phyloP scores from a whole-genome alignment of 2,888 invertebrate species.

The Norana najaformis region DNA sequence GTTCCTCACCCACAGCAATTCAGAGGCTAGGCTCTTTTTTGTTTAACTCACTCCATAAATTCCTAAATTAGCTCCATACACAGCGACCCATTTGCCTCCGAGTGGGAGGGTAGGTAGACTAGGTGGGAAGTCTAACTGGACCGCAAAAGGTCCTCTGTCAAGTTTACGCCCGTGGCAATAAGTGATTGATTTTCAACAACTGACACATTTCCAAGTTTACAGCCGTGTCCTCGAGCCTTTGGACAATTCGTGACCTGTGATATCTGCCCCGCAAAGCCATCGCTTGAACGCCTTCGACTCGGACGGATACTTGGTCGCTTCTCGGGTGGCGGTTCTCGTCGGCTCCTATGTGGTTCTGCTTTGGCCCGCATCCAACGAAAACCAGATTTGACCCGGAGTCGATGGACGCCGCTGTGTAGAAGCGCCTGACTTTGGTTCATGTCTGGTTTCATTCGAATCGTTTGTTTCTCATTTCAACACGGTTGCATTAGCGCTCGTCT shows the following conservation, averaged over 20 bases:
- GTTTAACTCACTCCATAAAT: too few relatives aligned
- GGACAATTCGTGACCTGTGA: not conserved
- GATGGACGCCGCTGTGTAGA: not conserved
- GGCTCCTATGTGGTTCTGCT: not conserved
- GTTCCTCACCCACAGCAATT: too few relatives aligned
- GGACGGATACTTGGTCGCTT: not conserved
- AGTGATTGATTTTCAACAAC: not conserved
- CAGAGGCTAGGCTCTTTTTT: too few relatives aligned
- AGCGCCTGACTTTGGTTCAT: not conserved
- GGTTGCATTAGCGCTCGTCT: not conserved
- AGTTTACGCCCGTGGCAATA: not conserved
- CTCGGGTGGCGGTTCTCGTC: not conserved
- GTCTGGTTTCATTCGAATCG: not conserved
- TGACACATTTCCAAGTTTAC: not conserved
- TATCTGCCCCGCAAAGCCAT: not conserved
- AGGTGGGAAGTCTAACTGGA: too few relatives aligned
- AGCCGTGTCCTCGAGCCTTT: not conserved
- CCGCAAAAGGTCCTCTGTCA: too few relatives aligned
- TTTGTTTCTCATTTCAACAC: not conserved
- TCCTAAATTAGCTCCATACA: too few relatives aligned
- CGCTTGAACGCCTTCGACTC: not conserved
- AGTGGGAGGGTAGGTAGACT: too few relatives aligned
- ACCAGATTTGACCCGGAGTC: not conserved
- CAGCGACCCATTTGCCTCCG: too few relatives aligned
- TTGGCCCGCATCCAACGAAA: not conserved